Evolutionary conservation across 2,888 invertebrate genomes (phyloP).

Genomic region (Leptinotarsa peninsularis): DNA sequence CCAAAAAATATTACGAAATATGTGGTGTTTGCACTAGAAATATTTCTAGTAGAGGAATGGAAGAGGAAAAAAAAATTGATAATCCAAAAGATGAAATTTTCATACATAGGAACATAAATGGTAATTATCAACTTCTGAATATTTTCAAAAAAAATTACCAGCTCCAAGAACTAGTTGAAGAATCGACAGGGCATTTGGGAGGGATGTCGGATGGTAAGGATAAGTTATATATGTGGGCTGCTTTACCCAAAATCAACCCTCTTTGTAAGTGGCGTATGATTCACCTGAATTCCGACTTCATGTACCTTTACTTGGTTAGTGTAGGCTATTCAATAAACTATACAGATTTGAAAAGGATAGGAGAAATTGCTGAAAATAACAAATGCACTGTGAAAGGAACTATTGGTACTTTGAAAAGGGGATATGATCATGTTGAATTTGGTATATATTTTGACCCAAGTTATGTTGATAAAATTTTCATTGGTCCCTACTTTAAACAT

Average conservation of each 20-base stretch:
- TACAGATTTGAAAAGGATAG: constrained; percentile 67
- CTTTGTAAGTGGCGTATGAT: constrained; percentile 69
- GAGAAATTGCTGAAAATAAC: constrained; percentile 66
- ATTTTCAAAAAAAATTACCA: constrained; percentile 57
- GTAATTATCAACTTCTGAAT: constrained; percentile 36
- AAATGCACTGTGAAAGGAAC: constrained; percentile 68
- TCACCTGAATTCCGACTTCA: constrained; percentile 70
- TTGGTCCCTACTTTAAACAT: constrained; percentile 61
- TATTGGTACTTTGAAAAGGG: constrained; percentile 48
- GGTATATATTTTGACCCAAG: constrained; percentile 62
- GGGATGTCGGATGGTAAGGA: constrained; percentile 31
- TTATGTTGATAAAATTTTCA: constrained; percentile 58
- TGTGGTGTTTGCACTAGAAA: constrained; percentile 60
- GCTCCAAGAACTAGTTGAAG: constrained; percentile 43
- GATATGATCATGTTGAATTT: constrained; percentile 55
- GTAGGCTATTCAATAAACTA: constrained; percentile 69
- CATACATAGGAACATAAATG: constrained; percentile 51
- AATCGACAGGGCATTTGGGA: constrained; percentile 16
- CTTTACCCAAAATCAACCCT: constrained; percentile 43
- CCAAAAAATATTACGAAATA: constrained; percentile 57
- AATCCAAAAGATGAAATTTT: constrained; percentile 28
- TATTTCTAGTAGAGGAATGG: background rate
- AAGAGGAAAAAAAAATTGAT: background rate
- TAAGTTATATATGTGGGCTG: constrained; percentile 48
- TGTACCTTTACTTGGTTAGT: constrained; percentile 68